Evolutionary conservation across 2,797 vertebrate genomes (phyloP).

Genomic region (Pampus argenteus): DNA sequence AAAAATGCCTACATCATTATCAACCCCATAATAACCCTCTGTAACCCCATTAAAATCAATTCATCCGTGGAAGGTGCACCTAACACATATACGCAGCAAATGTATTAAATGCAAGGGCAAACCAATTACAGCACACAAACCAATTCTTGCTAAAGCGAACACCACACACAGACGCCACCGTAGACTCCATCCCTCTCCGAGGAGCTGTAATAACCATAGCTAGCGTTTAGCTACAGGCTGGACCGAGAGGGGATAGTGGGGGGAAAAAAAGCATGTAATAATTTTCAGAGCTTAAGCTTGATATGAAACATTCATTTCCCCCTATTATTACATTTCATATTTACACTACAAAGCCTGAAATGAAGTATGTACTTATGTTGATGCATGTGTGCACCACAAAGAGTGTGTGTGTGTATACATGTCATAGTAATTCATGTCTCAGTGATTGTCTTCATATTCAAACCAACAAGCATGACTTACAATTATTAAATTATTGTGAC

Average conservation of each 20-base stretch:
- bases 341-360: conserved; percentile 7
- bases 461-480: background rate
- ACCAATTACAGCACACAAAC: conserved; percentile 61
- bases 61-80: conserved; percentile 40
- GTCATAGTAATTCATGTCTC: background rate
- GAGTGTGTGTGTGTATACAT: background rate
- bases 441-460: background rate
- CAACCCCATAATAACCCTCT: conserved; percentile 37
- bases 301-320: conserved; percentile 30
- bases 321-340: conserved; percentile 30
- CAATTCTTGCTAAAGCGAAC: conserved; percentile 25
- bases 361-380: background rate
- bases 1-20: conserved; percentile 32
- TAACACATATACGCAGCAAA: conserved; percentile 26
- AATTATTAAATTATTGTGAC: conserved; percentile 8
- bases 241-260: conserved; percentile 15
- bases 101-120: conserved; percentile 51
- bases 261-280: conserved; percentile 25
- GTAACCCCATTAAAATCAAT: conserved; percentile 61
- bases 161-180: background rate
- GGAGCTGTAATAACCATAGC: conserved; percentile 42
- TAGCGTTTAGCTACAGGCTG: conserved; percentile 47
- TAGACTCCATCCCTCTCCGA: conserved; percentile 6
- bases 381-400: background rate
- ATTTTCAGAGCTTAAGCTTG: conserved; percentile 41